phyloP scores from a whole-genome alignment of 2,888 invertebrate genomes.

The Dicyrtomina minuta region DNA sequence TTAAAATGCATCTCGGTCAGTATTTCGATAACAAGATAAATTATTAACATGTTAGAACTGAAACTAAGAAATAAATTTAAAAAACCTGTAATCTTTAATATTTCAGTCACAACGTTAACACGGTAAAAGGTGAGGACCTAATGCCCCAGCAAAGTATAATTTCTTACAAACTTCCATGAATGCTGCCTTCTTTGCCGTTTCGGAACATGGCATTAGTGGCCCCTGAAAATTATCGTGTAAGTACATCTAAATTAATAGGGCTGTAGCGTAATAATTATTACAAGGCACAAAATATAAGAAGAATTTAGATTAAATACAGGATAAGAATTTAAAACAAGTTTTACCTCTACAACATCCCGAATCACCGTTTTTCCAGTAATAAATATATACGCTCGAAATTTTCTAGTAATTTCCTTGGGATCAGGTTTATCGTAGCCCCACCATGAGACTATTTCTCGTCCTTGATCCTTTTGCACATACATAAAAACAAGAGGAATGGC shows the following conservation, averaged over 20 bases:
- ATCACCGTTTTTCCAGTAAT: background rate
- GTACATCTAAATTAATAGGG: background rate
- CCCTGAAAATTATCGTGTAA: slow-evolving; percentile 60
- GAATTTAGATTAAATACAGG: background rate
- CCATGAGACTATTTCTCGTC: slow-evolving; percentile 17
- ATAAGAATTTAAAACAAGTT: background rate
- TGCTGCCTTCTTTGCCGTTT: slow-evolving; percentile 75
- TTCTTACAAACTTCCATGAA: slow-evolving; percentile 73
- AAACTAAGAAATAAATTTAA: too few relatives aligned
- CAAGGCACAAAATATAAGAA: background rate
- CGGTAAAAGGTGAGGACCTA: slow-evolving; percentile 70
- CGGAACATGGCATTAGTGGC: slow-evolving; percentile 60
- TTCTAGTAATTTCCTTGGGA: slow-evolving; percentile 55
- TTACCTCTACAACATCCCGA: background rate
- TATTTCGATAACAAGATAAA: too few relatives aligned
- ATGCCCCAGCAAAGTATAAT: slow-evolving; percentile 71
- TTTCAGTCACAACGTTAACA: too few relatives aligned
- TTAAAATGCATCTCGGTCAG: too few relatives aligned
- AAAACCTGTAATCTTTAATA: too few relatives aligned
- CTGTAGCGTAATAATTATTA: too few relatives aligned
- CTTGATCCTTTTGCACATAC: slow-evolving; percentile 44
- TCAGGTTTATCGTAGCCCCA: slow-evolving; percentile 6
- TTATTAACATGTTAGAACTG: too few relatives aligned
- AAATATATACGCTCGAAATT: slow-evolving; percentile 64
- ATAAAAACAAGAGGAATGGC: slow-evolving; percentile 73